Evolutionary conservation across 2,888 invertebrate genomes (phyloP).

Genomic region (Reticulitermes lucifugus): DNA sequence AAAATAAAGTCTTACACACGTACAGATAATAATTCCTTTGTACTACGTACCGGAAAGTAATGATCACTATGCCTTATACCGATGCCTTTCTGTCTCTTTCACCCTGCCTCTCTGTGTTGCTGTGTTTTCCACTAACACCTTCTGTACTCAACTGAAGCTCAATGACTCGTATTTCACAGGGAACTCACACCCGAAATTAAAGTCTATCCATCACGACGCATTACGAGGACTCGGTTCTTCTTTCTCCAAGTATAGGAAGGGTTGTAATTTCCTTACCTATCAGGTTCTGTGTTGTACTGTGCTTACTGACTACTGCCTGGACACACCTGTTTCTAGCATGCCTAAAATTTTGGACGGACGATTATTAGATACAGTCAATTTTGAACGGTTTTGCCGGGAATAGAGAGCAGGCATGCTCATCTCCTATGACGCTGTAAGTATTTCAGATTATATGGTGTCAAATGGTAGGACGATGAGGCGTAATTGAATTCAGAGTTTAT

Average conservation of each 20-base stretch:
- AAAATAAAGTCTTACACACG: neutral
- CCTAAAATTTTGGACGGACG: too few species aligned
- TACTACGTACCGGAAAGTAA: neutral
- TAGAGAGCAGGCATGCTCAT: too few species aligned
- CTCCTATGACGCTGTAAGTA: too few species aligned
- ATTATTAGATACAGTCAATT: too few species aligned
- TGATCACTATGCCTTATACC: neutral
- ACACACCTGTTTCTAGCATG: too few species aligned
- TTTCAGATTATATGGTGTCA: too few species aligned
- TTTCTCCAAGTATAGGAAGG: conserved; percentile 13
- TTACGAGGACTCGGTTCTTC: conserved; percentile 39
- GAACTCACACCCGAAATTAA: conserved; percentile 42
- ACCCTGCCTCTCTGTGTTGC: neutral
- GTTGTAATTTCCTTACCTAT: neutral
- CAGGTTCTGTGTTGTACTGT: too few species aligned
- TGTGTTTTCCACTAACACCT: neutral
- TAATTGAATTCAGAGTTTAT: too few species aligned
- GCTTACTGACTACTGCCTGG: too few species aligned
- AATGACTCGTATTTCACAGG: conserved; percentile 37
- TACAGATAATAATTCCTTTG: neutral
- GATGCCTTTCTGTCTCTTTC: neutral
- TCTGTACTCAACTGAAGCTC: conserved; percentile 22
- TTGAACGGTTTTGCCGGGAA: too few species aligned
- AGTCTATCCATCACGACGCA: conserved; percentile 45
- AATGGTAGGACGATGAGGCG: too few species aligned